These are phyloP conservation scores for Antheraea assamensis DNA, from an alignment of 2,888 invertebrate genomes.

Conservation along the genomic window DNA sequence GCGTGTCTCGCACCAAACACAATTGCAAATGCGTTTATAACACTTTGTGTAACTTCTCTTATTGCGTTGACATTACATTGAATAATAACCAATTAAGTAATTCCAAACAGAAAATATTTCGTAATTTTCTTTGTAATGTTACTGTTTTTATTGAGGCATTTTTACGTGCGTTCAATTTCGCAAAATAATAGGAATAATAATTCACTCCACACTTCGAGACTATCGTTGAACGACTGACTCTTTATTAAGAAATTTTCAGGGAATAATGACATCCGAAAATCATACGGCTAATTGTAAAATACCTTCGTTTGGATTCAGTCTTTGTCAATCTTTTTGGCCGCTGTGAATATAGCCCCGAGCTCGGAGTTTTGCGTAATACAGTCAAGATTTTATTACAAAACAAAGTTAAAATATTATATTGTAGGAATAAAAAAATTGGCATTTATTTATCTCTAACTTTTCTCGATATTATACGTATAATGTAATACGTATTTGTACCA, in stretches of 20 bases:
- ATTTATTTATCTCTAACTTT: too few species aligned
- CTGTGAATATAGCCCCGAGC: too few species aligned
- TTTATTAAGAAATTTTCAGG: background rate
- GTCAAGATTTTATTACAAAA: too few species aligned
- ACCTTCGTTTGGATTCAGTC: too few species aligned
- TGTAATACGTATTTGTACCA: too few species aligned
- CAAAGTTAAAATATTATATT: too few species aligned
- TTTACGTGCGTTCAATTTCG: background rate
- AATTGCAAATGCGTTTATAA: background rate
- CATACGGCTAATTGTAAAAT: background rate
- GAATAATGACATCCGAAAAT: background rate
- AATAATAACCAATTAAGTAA: slow-evolving; percentile 9
- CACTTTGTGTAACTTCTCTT: slow-evolving; percentile 4
- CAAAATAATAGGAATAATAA: background rate
- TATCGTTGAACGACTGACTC: background rate
- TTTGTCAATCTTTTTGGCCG: too few species aligned
- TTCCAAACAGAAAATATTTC: background rate
- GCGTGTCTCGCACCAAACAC: background rate
- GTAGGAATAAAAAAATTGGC: too few species aligned
- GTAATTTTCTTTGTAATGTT: background rate
- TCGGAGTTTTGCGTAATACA: too few species aligned
- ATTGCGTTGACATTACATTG: background rate
- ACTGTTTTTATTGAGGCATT: background rate
- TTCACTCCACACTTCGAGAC: background rate
- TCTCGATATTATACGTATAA: too few species aligned